Evolutionary conservation across 2,888 invertebrate genomes (phyloP).

Genomic region (Margaritifera margaritifera): DNA sequence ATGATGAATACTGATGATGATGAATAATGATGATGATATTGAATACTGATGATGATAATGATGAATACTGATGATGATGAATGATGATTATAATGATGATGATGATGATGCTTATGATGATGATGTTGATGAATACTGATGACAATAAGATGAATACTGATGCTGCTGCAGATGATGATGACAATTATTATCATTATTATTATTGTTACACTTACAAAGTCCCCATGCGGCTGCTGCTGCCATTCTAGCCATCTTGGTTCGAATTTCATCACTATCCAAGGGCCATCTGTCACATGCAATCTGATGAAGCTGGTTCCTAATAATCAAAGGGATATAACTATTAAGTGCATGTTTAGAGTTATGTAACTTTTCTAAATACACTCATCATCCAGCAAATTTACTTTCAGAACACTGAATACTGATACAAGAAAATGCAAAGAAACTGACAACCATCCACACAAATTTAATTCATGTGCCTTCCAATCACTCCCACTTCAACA

Average conservation of each 20-base stretch:
- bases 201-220: constrained; percentile 74
- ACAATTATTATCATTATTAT: background rate
- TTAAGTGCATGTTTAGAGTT: background rate
- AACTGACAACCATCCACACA: background rate
- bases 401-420: background rate
- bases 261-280: constrained; percentile 74
- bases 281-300: constrained; percentile 88
- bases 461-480: background rate
- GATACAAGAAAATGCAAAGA: background rate
- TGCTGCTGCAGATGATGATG: background rate
- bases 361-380: background rate
- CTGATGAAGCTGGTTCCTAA: constrained; percentile 81
- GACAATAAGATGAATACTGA: too few relatives aligned
- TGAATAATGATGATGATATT: too few relatives aligned
- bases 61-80: too few relatives aligned
- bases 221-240: constrained; percentile 97
- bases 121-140: too few relatives aligned
- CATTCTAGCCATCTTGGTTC: constrained; percentile 84
- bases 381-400: too few relatives aligned
- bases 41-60: too few relatives aligned
- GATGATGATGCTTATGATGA: too few relatives aligned
- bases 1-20: too few relatives aligned
- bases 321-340: background rate
- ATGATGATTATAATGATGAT: too few relatives aligned
- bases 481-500: too few relatives aligned